Conservation (phyloP, 2,113 vertebrate genomes). For the Ageneiosus marmoratus region DNA sequence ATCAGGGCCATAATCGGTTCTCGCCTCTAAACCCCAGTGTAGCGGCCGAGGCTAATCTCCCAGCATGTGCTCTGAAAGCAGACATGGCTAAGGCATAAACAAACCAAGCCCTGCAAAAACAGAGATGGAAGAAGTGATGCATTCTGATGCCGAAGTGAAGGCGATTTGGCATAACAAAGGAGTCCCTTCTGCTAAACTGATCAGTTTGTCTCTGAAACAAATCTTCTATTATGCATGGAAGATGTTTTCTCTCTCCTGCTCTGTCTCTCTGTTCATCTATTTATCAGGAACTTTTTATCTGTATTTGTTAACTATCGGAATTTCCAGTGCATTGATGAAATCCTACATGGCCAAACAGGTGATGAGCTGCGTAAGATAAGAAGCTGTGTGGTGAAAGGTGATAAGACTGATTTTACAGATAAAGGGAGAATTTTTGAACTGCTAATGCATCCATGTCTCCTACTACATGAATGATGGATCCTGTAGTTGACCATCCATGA, state of each 20-base stretch:
- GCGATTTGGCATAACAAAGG: conserved; percentile 16
- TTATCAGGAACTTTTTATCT: conserved; percentile 2
- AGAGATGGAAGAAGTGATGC: neutral
- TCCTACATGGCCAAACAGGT: too few species aligned
- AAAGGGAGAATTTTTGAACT: neutral
- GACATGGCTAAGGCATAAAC: conserved; percentile 23
- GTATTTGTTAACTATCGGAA: neutral
- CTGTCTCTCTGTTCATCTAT: neutral
- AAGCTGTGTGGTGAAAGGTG: neutral
- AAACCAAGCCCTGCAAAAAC: neutral
- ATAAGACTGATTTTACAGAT: neutral
- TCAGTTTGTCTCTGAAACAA: conserved; percentile 27
- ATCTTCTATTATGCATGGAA: conserved; percentile 39
- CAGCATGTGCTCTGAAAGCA: conserved; percentile 25
- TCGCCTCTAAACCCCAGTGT: neutral
- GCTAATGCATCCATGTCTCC: neutral
- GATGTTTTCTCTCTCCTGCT: conserved; percentile 16
- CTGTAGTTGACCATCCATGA: neutral
- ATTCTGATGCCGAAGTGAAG: conserved; percentile 39
- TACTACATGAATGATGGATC: neutral
- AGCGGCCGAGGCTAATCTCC: neutral
- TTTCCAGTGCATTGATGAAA: neutral
- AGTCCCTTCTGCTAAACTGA: conserved; percentile 45
- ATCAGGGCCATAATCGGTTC: conserved; percentile 18
- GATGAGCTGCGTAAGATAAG: neutral